phyloP scores from a whole-genome alignment of 2,888 invertebrate species.

The Leucophora obtusa region DNA sequence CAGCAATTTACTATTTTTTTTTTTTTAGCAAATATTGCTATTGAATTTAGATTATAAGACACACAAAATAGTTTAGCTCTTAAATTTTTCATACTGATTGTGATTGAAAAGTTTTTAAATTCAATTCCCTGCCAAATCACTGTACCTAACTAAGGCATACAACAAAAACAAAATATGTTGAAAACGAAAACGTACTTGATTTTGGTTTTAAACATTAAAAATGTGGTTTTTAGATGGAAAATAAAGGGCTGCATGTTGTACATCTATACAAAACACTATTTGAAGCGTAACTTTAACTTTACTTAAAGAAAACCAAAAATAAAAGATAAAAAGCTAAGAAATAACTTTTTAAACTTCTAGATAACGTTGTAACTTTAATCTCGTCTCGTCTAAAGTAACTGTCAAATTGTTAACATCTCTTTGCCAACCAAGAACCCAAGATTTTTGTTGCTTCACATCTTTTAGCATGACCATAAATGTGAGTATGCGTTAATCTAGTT shows the following conservation, averaged over 20 bases:
- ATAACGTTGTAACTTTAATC: slow-evolving; percentile 61
- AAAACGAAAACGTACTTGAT: slow-evolving; percentile 53
- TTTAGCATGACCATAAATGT: slow-evolving; percentile 39
- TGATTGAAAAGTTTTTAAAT: no score
- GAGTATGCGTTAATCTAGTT: slow-evolving; percentile 63
- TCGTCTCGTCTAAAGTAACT: slow-evolving; percentile 64
- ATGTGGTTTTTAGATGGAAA: neutral
- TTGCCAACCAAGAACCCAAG: slow-evolving; percentile 40
- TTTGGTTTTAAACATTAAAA: slow-evolving; percentile 15
- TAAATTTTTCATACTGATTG: no score
- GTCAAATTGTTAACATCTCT: slow-evolving; percentile 65
- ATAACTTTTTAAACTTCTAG: slow-evolving; percentile 51
- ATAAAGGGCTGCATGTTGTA: slow-evolving; percentile 12
- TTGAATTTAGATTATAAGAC: no score
- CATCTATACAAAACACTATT: slow-evolving; percentile 28
- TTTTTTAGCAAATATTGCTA: no score
- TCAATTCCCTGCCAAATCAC: slow-evolving; percentile 4
- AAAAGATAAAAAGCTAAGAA: slow-evolving; percentile 11
- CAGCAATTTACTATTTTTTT: no score
- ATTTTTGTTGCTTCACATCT: neutral
- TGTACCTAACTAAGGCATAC: slow-evolving; percentile 5
- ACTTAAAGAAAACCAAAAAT: slow-evolving; percentile 28
- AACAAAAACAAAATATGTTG: slow-evolving; percentile 24
- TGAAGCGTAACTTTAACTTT: slow-evolving; percentile 56
- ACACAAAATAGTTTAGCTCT: no score